phyloP scores from a whole-genome alignment of 2,888 invertebrate genomes.

The Amaurobius ferox region DNA sequence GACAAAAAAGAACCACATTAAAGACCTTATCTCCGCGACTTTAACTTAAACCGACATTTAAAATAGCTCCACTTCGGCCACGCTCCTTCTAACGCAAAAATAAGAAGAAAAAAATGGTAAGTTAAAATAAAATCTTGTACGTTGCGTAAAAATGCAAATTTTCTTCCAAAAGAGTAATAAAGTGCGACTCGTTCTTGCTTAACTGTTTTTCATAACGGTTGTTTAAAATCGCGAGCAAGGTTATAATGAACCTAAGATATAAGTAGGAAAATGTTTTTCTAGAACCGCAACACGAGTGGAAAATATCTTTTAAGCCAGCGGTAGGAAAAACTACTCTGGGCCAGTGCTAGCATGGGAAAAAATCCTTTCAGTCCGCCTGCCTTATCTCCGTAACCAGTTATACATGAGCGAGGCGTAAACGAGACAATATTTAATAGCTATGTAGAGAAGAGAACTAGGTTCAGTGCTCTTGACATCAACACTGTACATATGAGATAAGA shows the following conservation, averaged over 20 bases:
- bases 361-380: conserved; percentile 10
- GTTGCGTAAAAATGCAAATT: conserved; percentile 54
- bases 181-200: conserved; percentile 33
- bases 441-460: conserved; percentile 25
- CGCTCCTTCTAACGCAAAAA: not conserved
- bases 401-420: conserved; percentile 44
- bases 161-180: conserved; percentile 31
- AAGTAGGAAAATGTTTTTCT: conserved; percentile 33
- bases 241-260: conserved; percentile 40
- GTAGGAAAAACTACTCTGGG: not conserved
- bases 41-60: conserved; percentile 16
- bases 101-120: conserved; percentile 6
- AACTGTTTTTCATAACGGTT: conserved; percentile 54
- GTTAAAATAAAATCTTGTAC: conserved; percentile 4
- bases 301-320: conserved; percentile 35
- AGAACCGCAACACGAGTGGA: conserved; percentile 22
- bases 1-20: conserved; percentile 1
- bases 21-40: conserved; percentile 25
- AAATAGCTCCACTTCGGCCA: not conserved
- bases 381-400: conserved; percentile 59
- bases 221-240: conserved; percentile 35
- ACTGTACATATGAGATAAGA: conserved; percentile 56
- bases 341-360: not conserved
- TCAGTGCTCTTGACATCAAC: conserved; percentile 48
- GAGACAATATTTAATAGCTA: conserved; percentile 51